Evolutionary conservation across 2,888 invertebrate species (phyloP).

Genomic region (Trachelus iudaicus): DNA sequence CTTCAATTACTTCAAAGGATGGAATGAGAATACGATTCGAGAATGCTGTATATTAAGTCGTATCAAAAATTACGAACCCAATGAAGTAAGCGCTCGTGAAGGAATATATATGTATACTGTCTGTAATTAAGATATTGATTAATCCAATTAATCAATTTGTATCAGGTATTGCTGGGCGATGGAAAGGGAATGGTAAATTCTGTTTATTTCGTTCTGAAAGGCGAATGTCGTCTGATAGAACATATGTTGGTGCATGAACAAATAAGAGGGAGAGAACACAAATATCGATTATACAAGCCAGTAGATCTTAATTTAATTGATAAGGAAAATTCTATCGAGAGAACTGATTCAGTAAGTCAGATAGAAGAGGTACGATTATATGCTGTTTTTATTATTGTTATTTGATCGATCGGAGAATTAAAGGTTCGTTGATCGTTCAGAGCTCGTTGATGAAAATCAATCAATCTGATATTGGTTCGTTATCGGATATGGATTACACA

Average conservation of each 20-base stretch:
- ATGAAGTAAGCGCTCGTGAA: conserved; percentile 71
- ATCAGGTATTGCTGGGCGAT: conserved; percentile 55
- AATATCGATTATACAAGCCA: conserved; percentile 68
- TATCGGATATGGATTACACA: conserved; percentile 21
- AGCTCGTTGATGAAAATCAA: neutral
- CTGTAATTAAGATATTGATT: neutral
- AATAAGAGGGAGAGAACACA: conserved; percentile 58
- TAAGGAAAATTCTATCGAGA: neutral
- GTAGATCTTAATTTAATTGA: conserved; percentile 2
- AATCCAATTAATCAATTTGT: conserved; percentile 5
- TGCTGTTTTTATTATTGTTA: neutral
- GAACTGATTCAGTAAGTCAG: neutral
- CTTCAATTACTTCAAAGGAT: conserved; percentile 74
- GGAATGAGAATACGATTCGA: conserved; percentile 70
- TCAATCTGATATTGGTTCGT: neutral
- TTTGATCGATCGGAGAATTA: neutral
- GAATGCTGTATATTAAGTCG: conserved; percentile 77
- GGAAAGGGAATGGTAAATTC: conserved; percentile 60
- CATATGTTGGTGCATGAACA: conserved; percentile 67
- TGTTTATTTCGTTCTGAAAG: conserved; percentile 71
- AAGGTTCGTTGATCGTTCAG: neutral
- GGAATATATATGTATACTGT: conserved; percentile 26
- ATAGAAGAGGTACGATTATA: neutral
- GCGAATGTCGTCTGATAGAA: conserved; percentile 73
- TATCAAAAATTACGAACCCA: conserved; percentile 69